These are phyloP conservation scores for Ectemnius cavifrons DNA, from an alignment of 2,888 invertebrate genomes.

Conservation along the genomic window DNA sequence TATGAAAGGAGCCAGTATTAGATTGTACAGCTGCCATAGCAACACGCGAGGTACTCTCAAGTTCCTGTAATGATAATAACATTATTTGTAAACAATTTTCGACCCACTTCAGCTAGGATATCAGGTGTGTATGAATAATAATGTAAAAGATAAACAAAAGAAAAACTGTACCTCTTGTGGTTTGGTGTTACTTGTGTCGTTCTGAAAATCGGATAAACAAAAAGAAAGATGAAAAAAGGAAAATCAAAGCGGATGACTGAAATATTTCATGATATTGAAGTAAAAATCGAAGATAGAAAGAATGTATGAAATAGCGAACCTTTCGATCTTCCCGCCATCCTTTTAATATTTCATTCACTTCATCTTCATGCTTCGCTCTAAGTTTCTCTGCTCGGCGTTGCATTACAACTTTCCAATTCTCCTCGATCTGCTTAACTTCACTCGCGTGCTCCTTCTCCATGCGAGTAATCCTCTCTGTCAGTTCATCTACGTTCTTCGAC, in stretches of 20 bases:
- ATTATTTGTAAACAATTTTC: background rate
- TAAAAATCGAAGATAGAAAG: background rate
- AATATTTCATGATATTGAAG: background rate
- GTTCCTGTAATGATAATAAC: constrained; percentile 71
- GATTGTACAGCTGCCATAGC: constrained; percentile 79
- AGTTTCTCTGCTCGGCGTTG: constrained; percentile 68
- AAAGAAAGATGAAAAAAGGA: constrained; percentile 41
- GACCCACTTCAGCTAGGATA: background rate
- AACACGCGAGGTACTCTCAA: constrained; percentile 78
- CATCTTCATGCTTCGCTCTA: constrained; percentile 69
- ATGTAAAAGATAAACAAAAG: constrained; percentile 23
- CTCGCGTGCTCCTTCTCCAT: constrained; percentile 67
- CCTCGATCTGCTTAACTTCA: constrained; percentile 71
- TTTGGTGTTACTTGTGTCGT: constrained; percentile 54
- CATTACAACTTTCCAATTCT: constrained; percentile 70
- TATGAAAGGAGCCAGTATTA: constrained; percentile 77
- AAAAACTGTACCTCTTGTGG: constrained; percentile 59
- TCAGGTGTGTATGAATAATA: constrained; percentile 11
- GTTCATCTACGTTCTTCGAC: constrained; percentile 65
- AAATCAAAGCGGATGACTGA: constrained; percentile 2
- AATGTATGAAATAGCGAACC: constrained; percentile 63
- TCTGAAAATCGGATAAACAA: constrained; percentile 55
- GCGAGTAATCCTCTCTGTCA: constrained; percentile 59
- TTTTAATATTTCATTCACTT: constrained; percentile 71
- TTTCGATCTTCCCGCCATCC: constrained; percentile 77